Base-by-base conservation (phyloP, 2,888 invertebrate genomes). In the Sycophila texana region DNA sequence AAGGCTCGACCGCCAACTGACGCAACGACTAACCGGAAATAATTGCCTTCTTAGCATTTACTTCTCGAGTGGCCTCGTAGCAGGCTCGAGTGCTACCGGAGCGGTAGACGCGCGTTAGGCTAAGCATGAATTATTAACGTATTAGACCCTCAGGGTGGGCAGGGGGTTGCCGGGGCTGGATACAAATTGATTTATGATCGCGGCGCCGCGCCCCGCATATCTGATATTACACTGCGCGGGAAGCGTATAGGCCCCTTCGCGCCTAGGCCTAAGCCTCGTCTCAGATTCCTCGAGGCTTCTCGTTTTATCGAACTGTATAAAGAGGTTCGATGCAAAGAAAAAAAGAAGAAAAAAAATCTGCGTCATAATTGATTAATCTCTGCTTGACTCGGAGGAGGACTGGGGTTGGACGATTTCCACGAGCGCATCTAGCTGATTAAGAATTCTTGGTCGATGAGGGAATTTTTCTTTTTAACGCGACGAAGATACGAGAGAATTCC, bases 101-200 rank as follows among this genome's bases (percentile, higher is more conserved):
- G 39, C 10, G 39, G 39, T 39, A 39, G 39, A 39, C 39, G 39
- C 39, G 84, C 83, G 87, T 88, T 87, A 86, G 86, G 85, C 87
- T 88, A 87, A 88, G 88, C 88, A 87, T 89, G 89, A 90, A 89
- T 89, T 89, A 90, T 89, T 88, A 89, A 89, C 87, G 85, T 87
- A 89, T 89, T 89, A 88, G 84, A 83, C 81, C 20, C 20, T n/a
- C n/a, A 3, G 60, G 26, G 39, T 16, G n/a, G 39, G 10, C 39
- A 39, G 39, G 10, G 47, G 22, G 26, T 13, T 16, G 65, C 47
- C n/a, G 49, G 53, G 47, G 57, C 82, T 84, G 86, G 85, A 87
- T 88, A 87, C 86, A 88, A 90, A 89, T 90, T 90, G 89, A 90
- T 90, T 90, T 90, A 90, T 88, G 89, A 86, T 86, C 86, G 84